phyloP scores from a whole-genome alignment of 2,113 vertebrate genomes.

The Neomonachus schauinslandi region DNA sequence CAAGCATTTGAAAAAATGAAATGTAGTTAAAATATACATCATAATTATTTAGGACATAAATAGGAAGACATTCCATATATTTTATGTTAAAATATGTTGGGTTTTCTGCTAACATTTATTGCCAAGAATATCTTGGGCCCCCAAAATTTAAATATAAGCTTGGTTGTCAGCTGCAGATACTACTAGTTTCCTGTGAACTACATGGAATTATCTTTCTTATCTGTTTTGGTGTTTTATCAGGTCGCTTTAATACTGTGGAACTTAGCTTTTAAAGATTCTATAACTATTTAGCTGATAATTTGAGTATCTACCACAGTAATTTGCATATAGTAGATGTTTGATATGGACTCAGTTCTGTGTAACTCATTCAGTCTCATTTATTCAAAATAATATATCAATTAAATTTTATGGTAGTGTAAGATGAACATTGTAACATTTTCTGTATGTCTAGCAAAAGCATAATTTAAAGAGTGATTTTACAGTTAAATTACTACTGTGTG shows the following conservation, averaged over 20 bases:
- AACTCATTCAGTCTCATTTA: background rate
- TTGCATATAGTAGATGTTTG: constrained; percentile 23
- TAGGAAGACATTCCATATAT: background rate
- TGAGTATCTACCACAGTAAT: background rate
- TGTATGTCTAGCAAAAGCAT: background rate
- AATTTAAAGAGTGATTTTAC: background rate
- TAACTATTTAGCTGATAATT: constrained; percentile 55
- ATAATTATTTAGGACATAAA: background rate
- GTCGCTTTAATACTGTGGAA: constrained; percentile 12
- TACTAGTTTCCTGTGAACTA: background rate
- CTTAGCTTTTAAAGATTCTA: background rate
- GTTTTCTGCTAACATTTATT: constrained; percentile 13
- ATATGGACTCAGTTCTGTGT: background rate
- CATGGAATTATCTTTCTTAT: background rate
- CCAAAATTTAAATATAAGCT: constrained; percentile 11
- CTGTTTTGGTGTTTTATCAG: background rate
- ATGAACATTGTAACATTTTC: constrained; percentile 46
- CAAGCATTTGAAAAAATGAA: constrained; percentile 39
- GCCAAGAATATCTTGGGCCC: constrained; percentile 16
- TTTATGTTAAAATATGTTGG: constrained; percentile 43
- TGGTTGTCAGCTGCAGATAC: background rate
- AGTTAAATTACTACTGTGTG: background rate
- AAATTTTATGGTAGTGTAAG: background rate
- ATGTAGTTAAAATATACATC: background rate
- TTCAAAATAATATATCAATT: background rate